Conservation (phyloP, 2,797 vertebrate genomes). For the Carcharodon carcharias region DNA sequence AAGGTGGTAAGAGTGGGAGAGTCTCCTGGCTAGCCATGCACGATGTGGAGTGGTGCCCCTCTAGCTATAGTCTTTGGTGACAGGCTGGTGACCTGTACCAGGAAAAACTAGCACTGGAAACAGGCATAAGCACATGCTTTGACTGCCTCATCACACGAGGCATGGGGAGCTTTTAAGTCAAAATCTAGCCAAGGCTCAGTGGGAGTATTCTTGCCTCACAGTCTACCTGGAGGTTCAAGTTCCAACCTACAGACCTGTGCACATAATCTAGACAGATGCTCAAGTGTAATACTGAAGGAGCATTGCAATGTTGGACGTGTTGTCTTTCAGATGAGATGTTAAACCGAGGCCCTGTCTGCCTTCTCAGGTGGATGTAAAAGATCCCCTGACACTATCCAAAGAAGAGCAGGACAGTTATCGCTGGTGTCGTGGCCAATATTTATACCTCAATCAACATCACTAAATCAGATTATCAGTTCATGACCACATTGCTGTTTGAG, state of each 20-base stretch:
- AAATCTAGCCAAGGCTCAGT: background rate
- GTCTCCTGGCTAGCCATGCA: background rate
- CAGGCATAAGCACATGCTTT: too few species aligned
- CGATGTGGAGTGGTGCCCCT: too few species aligned
- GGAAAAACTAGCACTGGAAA: too few species aligned
- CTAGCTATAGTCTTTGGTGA: background rate
- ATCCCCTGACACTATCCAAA: too few species aligned
- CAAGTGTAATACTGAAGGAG: background rate
- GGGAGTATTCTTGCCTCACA: background rate
- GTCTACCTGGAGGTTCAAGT: background rate
- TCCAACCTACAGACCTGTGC: background rate
- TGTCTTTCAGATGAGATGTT: background rate
- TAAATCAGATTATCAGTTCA: background rate
- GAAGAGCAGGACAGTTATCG: too few species aligned
- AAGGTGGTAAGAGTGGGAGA: background rate
- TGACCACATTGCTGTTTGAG: background rate
- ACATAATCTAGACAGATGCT: background rate
- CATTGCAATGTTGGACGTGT: background rate
- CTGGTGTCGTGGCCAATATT: too few species aligned
- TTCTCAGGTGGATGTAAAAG: too few species aligned
- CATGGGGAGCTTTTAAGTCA: background rate
- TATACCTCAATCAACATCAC: too few species aligned
- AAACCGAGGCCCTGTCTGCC: too few species aligned
- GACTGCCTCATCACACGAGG: background rate
- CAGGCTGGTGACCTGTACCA: too few species aligned